Conservation (phyloP, 2,113 vertebrate genomes). For the Salvelinus namaycush region DNA sequence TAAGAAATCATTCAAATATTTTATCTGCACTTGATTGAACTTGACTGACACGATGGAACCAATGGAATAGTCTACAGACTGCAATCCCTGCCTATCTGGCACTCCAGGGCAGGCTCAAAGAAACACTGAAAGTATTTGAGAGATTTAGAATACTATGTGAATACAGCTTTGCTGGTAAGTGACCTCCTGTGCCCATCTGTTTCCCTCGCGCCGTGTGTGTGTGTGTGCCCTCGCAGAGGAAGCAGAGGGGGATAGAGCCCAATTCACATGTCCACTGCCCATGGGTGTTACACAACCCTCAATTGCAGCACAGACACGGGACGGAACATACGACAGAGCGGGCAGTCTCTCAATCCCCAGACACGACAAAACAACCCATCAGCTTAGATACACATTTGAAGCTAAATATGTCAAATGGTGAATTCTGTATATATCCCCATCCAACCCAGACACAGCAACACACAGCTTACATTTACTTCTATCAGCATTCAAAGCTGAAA, state of each 20-base stretch:
- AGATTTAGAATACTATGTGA: no score
- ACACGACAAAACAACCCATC: slow-evolving; percentile 1
- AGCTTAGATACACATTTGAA: not conserved
- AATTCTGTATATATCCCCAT: not conserved
- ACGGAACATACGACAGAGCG: slow-evolving; percentile 44
- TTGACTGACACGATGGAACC: no score
- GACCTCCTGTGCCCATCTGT: slow-evolving; percentile 59
- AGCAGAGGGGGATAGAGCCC: slow-evolving; percentile 40
- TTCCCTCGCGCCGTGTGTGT: slow-evolving; percentile 15
- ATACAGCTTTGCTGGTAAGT: not conserved
- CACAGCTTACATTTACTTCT: no score
- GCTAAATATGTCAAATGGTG: not conserved
- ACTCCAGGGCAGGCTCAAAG: no score
- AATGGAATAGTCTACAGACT: no score
- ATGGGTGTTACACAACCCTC: slow-evolving; percentile 34
- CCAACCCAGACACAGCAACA: no score
- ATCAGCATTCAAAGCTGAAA: not conserved
- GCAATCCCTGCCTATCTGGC: no score
- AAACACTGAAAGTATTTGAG: no score
- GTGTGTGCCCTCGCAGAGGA: no score
- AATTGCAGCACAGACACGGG: slow-evolving; percentile 15
- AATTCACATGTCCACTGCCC: slow-evolving; percentile 52
- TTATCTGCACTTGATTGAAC: no score
- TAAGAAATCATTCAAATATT: no score
- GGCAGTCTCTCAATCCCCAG: slow-evolving; percentile 14